Base-by-base conservation (phyloP, 2,113 vertebrate species). In the Tragelaphus imberbis region DNA sequence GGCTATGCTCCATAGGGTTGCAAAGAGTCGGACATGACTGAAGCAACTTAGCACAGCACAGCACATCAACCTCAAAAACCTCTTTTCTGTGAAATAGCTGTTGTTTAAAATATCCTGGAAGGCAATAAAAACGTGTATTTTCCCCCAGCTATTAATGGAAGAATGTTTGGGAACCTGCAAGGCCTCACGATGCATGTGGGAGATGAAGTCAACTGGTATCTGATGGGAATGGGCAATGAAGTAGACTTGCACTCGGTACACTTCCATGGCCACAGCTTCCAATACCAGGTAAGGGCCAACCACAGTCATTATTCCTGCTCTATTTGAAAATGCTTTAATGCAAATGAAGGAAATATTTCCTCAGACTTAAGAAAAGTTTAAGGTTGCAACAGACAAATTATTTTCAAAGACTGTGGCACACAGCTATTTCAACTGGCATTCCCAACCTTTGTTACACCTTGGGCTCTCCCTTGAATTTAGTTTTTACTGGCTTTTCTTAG, bases 191-290 rank as follows among this genome's bases (percentile, higher is more conserved):
- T 99, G 99, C 98, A 99, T 0, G 99, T 97, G 84, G 99, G 99
- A 1, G 99, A 99, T 14, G 98, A 99, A 79, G 99, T 99, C n/a
- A 99, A 98, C 98, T 99, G 99, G 99, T 99, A 99, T 84, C 98
- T 99, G 97, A 98, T 99, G 97, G 99, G 99, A 77, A 99, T 99
- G 99, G 99, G 99, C 93, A 99, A 99, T 6, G 99, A 99, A 63
- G 95, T 99, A 56, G 99, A 99, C 97, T 97, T 99, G 89, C 99
- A 99, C 98, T 99, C 99, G 0, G 99, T 98, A 0, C 99, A 99
- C 96, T 99, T 99, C 97, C 99, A 99, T 0, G 99, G 99, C 47
- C 99, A 99, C 98, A 99, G 99, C 98, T 99, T 99, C 92, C 98
- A 98, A 6, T 99, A 99, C 63, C 99, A 99, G 99, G 99, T 99